These are phyloP conservation scores for Sinocyclocheilus rhinocerous DNA, from an alignment of 2,113 vertebrate species.

Conservation along the genomic window DNA sequence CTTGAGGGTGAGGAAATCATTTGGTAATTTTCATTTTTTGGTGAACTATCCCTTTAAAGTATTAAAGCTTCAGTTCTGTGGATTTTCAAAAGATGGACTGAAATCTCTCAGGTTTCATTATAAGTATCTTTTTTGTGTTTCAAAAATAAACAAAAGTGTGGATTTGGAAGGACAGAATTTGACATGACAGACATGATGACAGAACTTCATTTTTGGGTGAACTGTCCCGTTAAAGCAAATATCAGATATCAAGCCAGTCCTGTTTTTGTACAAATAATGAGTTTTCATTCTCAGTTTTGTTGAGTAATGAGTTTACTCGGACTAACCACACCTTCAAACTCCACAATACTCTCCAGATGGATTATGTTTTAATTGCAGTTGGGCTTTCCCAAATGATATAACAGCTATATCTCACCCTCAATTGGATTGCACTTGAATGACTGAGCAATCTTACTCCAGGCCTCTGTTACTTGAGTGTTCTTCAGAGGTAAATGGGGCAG, in stretches of 20 bases:
- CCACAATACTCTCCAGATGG: not conserved
- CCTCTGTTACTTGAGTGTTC: conserved; percentile 97
- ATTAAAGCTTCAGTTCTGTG: too few species aligned
- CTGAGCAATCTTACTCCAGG: conserved; percentile 97
- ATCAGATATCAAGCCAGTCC: too few species aligned
- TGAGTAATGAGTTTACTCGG: not conserved
- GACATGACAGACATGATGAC: not conserved
- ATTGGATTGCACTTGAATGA: conserved; percentile 96
- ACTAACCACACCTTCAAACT: conserved; percentile 13
- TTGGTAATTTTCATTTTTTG: not conserved
- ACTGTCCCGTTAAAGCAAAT: not conserved
- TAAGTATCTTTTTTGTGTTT: not conserved
- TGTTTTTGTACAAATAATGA: not conserved
- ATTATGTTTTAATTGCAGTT: not conserved
- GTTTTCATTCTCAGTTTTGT: not conserved
- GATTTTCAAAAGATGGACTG: too few species aligned
- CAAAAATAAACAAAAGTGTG: too few species aligned
- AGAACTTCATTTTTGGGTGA: not conserved
- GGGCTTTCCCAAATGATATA: not conserved
- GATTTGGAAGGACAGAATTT: not conserved
- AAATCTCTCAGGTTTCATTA: not conserved
- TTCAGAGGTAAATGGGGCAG: conserved; percentile 55
- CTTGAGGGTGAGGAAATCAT: too few species aligned
- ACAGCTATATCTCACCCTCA: conserved; percentile 80
- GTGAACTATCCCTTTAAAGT: too few species aligned